These are phyloP conservation scores for Sphinx pinastri DNA, from an alignment of 2,888 invertebrate genomes.

Conservation along the genomic window DNA sequence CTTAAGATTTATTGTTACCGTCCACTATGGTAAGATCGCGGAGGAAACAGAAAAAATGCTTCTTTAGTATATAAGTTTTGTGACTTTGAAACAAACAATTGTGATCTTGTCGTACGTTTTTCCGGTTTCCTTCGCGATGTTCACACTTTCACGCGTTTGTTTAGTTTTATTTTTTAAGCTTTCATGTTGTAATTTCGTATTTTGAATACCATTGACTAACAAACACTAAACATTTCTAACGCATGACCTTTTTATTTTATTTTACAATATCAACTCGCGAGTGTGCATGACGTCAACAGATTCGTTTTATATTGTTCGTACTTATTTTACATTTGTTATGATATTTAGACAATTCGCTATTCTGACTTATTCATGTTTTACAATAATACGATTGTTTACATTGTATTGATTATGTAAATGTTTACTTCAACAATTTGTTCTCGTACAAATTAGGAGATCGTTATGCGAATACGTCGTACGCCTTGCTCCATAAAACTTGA, in stretches of 20 bases:
- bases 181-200: conserved; percentile 51
- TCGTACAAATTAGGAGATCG: conserved; percentile 54
- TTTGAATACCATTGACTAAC: conserved; percentile 81
- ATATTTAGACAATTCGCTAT: conserved; percentile 59
- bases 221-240: conserved; percentile 78
- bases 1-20: conserved; percentile 44
- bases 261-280: conserved; percentile 76
- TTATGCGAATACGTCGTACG: conserved; percentile 59
- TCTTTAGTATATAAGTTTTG: conserved; percentile 60
- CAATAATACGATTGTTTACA: conserved; percentile 51
- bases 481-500: conserved; percentile 78
- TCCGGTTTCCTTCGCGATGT: conserved; percentile 67
- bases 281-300: conserved; percentile 73
- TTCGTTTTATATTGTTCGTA: conserved; percentile 50
- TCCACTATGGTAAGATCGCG: conserved; percentile 56
- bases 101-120: conserved; percentile 62
- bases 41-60: conserved; percentile 71
- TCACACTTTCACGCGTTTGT: conserved; percentile 57
- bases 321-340: conserved; percentile 50
- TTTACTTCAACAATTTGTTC: conserved; percentile 78
- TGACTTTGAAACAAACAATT: conserved; percentile 53
- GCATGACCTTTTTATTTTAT: conserved; percentile 66
- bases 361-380: conserved; percentile 71
- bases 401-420: conserved; percentile 61
- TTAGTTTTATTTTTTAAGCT: conserved; percentile 42